A percentile compares a stretch with the other conserved stretches of the same genome.
Conservation (phyloP, 1,140 invertebrate genomes). For the Eriocheir sinensis region DNA sequence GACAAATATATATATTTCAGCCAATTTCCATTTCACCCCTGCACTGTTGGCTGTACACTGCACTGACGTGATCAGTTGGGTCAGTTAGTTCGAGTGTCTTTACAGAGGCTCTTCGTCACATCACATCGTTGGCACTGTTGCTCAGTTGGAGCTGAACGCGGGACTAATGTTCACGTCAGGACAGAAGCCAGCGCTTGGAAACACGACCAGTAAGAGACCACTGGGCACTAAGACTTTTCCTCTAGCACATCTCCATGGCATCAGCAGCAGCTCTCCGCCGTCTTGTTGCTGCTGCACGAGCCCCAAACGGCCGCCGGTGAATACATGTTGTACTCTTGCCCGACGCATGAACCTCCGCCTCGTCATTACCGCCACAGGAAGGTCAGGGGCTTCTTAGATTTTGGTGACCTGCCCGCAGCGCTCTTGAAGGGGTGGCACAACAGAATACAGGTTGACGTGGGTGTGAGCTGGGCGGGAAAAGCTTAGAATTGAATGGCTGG, state of each 20-base stretch:
- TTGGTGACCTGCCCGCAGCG: conserved; percentile 33
- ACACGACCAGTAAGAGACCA: not conserved
- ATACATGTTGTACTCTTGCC: not conserved
- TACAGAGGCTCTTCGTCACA: not conserved
- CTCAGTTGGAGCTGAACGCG: not conserved
- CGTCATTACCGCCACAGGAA: not conserved
- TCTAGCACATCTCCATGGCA: not conserved
- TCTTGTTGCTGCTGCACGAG: not conserved
- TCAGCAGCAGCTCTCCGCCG: not conserved
- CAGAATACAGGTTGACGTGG: conserved; percentile 58
- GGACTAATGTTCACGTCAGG: not conserved
- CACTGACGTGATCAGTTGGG: not conserved
- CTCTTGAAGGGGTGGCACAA: conserved; percentile 44
- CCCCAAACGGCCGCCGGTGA: not conserved
- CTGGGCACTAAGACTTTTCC: not conserved
- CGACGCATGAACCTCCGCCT: not conserved
- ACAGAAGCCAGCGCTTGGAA: not conserved
- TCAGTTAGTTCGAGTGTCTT: not conserved
- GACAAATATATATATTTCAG: not conserved
- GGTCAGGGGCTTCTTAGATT: conserved; percentile 33
- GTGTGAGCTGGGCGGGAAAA: conserved; percentile 54
- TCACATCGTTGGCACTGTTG: not conserved
- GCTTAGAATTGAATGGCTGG: not conserved
- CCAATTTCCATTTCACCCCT: not conserved
- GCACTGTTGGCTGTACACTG: not conserved